Evolutionary conservation across 2,888 invertebrate genomes (phyloP), one percentile per base, ranked within the genome.

Genomic region (Polietes domitor): DNA sequence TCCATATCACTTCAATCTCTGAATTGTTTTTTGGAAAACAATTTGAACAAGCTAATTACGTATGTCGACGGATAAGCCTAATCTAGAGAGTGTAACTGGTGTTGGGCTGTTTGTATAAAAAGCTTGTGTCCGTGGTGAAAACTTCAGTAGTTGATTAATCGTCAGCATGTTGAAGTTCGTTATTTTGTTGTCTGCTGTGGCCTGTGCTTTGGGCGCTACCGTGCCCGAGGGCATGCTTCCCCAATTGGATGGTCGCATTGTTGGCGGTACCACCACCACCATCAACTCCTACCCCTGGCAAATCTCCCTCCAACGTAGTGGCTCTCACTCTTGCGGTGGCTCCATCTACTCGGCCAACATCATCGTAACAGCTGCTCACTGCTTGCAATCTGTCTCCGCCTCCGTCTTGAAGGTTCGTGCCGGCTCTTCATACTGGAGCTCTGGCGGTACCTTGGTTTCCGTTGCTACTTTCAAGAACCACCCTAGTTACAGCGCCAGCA

Each of bases 331-430:
- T 0, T 94, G 94, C 83, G 94, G 94, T 0, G 94, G 93, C 0
- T 88, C 93, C 7, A 89, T 94, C 37, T 92, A 92, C 50, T 88
- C 88, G 32, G 91, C 93, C 70, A 93, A 93, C 61, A 82, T 88
- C 53, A 92, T 94, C 1, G 84, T 94, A 7, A 94, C 94, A 0
- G 94, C 94, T 43, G 94, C 94, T n/a, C 94, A 95, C 87, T 95
- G 94, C 87, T 92, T 90, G 85, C 88, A 92, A 55, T 71, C 53
- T 24, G 87, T 87, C 10, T 85, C 88, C 3, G 82, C 88, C 17
- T 87, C 87, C 15, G 0, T 7, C 12, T 77, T 90, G 68, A 77
- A 83, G 72, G 87, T 94, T 3, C 93, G 94, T 0, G 94, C 93
- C 6, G 94, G 94, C 0, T 94, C 94, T 3, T 92, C 93, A 0